phyloP scores from a whole-genome alignment of 2,797 vertebrate genomes.

The Tenualosa ilisha region DNA sequence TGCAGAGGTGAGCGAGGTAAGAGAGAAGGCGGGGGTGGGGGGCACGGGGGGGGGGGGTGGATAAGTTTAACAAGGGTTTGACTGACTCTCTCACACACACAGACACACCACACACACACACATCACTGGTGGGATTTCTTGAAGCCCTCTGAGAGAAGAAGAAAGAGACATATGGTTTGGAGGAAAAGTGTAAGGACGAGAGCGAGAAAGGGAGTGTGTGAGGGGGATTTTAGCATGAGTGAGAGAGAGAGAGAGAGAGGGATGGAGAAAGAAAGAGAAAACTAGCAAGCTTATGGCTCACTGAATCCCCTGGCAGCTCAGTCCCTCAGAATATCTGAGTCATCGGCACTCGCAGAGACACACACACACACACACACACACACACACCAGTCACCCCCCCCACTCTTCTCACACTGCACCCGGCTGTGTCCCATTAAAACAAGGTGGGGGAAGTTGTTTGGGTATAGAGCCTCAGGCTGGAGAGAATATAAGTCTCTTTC shows the following conservation, averaged over 20 bases:
- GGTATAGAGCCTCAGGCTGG: constrained; percentile 6
- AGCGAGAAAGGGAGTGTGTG: not conserved
- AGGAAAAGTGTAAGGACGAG: not conserved
- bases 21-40: constrained; percentile 41
- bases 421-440: constrained; percentile 25
- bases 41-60: not conserved
- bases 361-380: not conserved
- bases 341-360: constrained; percentile 13
- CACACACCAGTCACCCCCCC: not conserved
- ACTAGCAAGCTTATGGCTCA: constrained; percentile 20
- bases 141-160: not conserved
- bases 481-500: not conserved
- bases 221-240: not conserved
- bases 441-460: constrained; percentile 26
- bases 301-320: constrained; percentile 24
- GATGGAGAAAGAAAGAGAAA: not conserved
- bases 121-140: not conserved
- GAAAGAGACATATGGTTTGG: not conserved
- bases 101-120: not conserved
- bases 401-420: not conserved
- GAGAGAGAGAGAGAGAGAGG: not conserved
- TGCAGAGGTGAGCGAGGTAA: constrained; percentile 81
- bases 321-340: constrained; percentile 37
- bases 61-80: not conserved
- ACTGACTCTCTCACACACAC: not conserved